Conservation (phyloP, 2,797 vertebrate genomes). For the Xenentodon cancila region DNA sequence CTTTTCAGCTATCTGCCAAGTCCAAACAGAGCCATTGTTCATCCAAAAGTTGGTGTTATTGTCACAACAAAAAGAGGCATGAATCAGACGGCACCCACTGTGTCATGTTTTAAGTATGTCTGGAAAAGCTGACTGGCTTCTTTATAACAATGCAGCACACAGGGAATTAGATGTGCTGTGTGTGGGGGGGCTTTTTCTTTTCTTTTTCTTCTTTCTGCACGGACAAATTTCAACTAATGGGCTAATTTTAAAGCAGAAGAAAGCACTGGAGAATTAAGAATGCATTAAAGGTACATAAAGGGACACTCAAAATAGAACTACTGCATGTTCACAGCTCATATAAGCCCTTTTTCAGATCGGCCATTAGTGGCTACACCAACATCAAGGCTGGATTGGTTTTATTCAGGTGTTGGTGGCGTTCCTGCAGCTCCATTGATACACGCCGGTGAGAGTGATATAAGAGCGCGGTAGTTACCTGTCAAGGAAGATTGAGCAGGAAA, state of each 20-base stretch:
- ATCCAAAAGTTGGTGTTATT: slow-evolving; percentile 58
- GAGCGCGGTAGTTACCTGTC: too few species aligned
- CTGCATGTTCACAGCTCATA: slow-evolving; percentile 2
- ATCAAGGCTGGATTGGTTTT: too few species aligned
- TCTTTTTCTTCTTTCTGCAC: slow-evolving; percentile 5
- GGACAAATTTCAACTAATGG: slow-evolving; percentile 27
- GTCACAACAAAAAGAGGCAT: slow-evolving; percentile 69
- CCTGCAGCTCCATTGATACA: too few species aligned
- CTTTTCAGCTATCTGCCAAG: slow-evolving; percentile 54
- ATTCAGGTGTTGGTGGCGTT: too few species aligned
- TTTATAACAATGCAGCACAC: slow-evolving; percentile 43
- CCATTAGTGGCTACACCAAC: too few species aligned
- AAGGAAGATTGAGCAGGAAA: too few species aligned
- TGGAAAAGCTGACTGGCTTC: slow-evolving; percentile 72
- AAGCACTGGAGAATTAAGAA: neutral
- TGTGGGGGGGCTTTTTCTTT: too few species aligned
- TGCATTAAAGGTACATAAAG: slow-evolving; percentile 9
- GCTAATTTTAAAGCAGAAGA: slow-evolving; percentile 16
- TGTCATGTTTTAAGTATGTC: slow-evolving; percentile 57
- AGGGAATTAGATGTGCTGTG: slow-evolving; percentile 16
- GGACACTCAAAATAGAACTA: slow-evolving; percentile 19
- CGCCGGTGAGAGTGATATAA: too few species aligned
- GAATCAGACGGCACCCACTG: slow-evolving; percentile 36
- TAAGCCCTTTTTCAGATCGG: too few species aligned
- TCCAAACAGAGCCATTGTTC: slow-evolving; percentile 71